These are phyloP conservation scores for Propithecus deckenii DNA, from an alignment of 2,797 vertebrate species.

Conservation along the genomic window DNA sequence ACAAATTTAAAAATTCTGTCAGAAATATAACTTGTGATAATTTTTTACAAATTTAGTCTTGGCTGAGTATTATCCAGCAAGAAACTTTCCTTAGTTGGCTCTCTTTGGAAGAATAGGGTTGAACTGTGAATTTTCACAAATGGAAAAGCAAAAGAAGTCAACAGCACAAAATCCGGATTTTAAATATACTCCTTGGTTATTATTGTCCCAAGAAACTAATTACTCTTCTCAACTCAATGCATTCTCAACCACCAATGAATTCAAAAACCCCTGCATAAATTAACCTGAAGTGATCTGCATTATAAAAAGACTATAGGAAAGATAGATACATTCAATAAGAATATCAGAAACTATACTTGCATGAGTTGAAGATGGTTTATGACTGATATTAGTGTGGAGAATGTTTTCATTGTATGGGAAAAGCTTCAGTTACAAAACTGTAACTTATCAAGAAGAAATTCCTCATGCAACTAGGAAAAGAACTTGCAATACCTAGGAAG, in stretches of 20 bases:
- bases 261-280: neutral
- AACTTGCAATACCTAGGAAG: neutral
- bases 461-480: neutral
- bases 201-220: neutral
- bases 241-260: neutral
- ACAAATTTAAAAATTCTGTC: constrained; percentile 10
- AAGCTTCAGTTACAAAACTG: neutral
- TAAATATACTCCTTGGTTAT: neutral
- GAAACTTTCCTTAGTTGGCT: constrained; percentile 37
- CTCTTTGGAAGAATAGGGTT: neutral
- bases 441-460: neutral
- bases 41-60: neutral
- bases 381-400: neutral
- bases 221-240: neutral
- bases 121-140: neutral
- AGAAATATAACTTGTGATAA: neutral
- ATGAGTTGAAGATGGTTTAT: neutral
- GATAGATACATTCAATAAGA: neutral
- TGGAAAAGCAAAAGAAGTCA: neutral
- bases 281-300: neutral
- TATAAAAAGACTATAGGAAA: neutral
- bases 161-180: neutral
- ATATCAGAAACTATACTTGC: neutral
- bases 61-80: neutral
- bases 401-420: neutral